A percentile compares a stretch with the other conserved stretches of the same genome.
phyloP scores from a whole-genome alignment of 2,113 vertebrate genomes.

The Erpornis zantholeuca region DNA sequence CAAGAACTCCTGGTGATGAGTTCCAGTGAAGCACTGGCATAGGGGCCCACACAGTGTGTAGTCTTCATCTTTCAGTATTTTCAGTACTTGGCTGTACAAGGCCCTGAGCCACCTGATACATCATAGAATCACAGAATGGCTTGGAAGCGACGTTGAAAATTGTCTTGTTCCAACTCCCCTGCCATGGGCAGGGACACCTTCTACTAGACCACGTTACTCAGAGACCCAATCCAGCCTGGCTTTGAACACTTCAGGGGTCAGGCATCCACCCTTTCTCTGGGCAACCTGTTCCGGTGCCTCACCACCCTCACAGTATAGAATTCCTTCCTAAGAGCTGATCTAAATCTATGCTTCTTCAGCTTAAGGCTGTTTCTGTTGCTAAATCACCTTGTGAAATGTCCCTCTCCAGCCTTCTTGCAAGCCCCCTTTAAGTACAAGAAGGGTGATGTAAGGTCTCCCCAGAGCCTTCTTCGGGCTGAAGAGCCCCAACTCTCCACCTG shows the following conservation, averaged over 20 bases:
- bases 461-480: background rate
- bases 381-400: background rate
- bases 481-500: background rate
- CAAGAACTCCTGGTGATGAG: background rate
- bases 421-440: background rate
- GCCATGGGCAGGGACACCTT: background rate
- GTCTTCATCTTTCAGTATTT: background rate
- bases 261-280: background rate
- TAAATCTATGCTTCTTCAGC: background rate
- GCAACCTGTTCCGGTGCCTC: background rate
- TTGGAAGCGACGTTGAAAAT: background rate
- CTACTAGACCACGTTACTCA: background rate
- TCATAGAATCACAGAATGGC: background rate
- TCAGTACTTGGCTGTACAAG: background rate
- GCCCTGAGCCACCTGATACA: background rate
- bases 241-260: background rate
- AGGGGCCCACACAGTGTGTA: rapidly evolving
- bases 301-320: background rate
- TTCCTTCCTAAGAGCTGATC: background rate
- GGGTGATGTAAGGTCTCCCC: background rate
- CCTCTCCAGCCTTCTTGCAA: background rate
- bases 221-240: too few relatives aligned
- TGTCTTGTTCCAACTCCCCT: background rate
- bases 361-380: background rate
- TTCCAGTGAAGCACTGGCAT: background rate